Percentiles rank a stretch among this genome's conserved stretches.
phyloP scores from a whole-genome alignment of 2,113 vertebrate species.

The Nothobranchius furzeri region DNA sequence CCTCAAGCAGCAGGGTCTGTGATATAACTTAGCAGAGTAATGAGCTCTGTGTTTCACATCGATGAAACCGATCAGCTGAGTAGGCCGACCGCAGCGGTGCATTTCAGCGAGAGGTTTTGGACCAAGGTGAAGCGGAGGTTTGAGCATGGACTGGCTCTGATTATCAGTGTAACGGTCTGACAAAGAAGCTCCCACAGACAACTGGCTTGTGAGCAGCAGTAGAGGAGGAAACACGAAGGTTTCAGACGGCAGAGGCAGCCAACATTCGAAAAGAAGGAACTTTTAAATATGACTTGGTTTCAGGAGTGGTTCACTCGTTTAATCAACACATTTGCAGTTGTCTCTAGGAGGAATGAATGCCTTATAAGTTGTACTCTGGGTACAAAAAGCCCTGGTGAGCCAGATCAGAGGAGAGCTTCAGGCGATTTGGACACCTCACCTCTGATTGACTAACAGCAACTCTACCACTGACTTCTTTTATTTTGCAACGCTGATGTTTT shows the following conservation, averaged over 20 bases:
- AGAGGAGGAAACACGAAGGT: conserved; percentile 9
- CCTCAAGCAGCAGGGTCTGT: conserved; percentile 57
- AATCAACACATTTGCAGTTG: too few species aligned
- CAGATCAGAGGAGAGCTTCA: too few species aligned
- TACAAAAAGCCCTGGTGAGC: too few species aligned
- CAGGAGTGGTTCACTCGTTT: too few species aligned
- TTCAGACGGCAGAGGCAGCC: not conserved
- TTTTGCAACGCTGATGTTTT: too few species aligned
- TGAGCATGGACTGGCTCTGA: conserved; percentile 56
- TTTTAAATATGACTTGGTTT: not conserved
- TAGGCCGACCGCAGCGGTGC: conserved; percentile 60
- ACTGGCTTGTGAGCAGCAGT: conserved; percentile 31
- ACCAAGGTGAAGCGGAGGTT: conserved; percentile 70
- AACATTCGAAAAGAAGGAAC: not conserved
- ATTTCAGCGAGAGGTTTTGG: conserved; percentile 72
- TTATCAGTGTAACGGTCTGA: conserved; percentile 48
- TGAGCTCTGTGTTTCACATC: conserved; percentile 74
- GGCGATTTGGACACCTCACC: too few species aligned
- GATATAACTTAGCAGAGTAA: conserved; percentile 73
- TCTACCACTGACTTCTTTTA: too few species aligned
- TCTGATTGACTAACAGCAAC: too few species aligned
- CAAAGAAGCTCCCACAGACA: conserved; percentile 63
- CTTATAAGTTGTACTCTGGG: too few species aligned
- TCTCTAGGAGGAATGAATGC: too few species aligned
- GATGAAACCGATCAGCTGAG: conserved; percentile 76